These are phyloP conservation scores for Muscicapa adusta DNA, from an alignment of 2,113 vertebrate genomes.

Conservation along the genomic window DNA sequence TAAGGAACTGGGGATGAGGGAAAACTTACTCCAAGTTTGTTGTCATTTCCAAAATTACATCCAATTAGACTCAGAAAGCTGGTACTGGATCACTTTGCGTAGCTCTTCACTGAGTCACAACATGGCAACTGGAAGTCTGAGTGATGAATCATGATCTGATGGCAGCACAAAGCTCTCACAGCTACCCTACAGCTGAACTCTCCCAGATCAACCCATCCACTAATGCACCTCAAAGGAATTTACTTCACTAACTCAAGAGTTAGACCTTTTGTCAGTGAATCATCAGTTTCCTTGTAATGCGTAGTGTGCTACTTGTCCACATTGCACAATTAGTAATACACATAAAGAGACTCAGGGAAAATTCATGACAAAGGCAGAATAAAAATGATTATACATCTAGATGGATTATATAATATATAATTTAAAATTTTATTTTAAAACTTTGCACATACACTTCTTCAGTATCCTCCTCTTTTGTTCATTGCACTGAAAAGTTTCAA, in stretches of 20 bases:
- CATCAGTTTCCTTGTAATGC: neutral
- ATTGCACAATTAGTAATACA: neutral
- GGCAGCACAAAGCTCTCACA: neutral
- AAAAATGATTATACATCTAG: neutral
- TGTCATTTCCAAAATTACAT: neutral
- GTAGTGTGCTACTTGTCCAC: neutral
- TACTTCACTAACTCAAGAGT: neutral
- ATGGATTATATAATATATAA: slow-evolving; percentile 71
- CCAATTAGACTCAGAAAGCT: neutral
- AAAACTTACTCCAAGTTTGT: neutral
- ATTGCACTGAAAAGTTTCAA: slow-evolving; percentile 81
- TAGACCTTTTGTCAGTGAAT: neutral
- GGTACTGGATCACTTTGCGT: neutral
- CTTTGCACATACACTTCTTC: slow-evolving; percentile 69
- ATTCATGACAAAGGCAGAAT: neutral
- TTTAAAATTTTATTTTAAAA: slow-evolving; percentile 81
- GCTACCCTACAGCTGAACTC: neutral
- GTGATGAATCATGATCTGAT: neutral
- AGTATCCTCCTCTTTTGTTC: slow-evolving; percentile 70
- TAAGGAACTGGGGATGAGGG: neutral
- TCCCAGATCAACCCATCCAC: neutral
- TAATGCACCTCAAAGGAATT: neutral
- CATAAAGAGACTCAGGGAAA: neutral
- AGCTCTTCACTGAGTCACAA: neutral
- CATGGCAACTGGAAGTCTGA: neutral